These are phyloP conservation scores for Ramphastos sulfuratus DNA, from an alignment of 2,113 vertebrate genomes.

Conservation along the genomic window DNA sequence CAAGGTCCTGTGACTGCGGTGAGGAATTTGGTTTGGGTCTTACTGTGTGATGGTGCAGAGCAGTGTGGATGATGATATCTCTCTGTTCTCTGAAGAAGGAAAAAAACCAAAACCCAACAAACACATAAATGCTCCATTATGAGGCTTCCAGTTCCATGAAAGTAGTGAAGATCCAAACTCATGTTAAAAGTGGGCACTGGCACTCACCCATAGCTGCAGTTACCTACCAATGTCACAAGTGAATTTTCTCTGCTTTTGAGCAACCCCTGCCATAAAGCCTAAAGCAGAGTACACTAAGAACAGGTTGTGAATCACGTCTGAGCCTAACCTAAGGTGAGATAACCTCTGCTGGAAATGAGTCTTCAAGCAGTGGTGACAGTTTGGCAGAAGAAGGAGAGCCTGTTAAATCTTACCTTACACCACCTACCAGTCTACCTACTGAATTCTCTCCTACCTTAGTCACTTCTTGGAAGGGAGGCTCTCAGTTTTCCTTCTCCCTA, in stretches of 20 bases:
- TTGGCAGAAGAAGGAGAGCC: not conserved
- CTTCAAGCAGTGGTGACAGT: not conserved
- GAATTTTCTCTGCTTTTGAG: not conserved
- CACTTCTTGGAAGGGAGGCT: not conserved
- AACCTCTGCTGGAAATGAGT: not conserved
- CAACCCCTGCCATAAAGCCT: not conserved
- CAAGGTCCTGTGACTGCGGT: accelerated
- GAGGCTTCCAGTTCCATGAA: not conserved
- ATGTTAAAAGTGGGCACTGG: not conserved
- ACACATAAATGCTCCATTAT: not conserved
- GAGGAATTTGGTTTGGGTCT: accelerated
- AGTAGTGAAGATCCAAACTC: not conserved
- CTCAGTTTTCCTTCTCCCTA: not conserved
- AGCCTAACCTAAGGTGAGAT: not conserved
- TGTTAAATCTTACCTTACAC: not conserved
- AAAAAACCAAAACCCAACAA: not conserved
- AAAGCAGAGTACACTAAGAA: not conserved
- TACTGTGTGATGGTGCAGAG: accelerated
- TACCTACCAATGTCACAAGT: not conserved
- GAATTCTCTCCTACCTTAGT: not conserved
- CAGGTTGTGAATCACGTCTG: not conserved
- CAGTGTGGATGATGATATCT: not conserved
- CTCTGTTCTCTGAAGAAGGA: not conserved
- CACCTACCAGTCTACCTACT: not conserved
- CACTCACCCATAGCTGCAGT: accelerated